phyloP scores from a whole-genome alignment of 2,797 vertebrate species.

The Balearica regulorum region DNA sequence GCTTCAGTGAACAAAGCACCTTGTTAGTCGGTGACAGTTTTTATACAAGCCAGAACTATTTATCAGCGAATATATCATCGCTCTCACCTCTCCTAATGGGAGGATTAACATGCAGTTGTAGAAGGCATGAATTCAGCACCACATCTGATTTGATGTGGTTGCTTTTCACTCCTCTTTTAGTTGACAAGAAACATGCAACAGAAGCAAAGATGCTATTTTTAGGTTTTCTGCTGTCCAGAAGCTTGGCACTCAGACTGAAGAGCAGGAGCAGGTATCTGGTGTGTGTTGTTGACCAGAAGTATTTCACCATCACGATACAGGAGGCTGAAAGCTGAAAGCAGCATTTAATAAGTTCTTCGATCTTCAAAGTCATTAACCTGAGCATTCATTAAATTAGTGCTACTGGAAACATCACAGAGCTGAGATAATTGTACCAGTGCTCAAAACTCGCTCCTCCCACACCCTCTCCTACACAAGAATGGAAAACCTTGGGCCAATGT shows the following conservation, averaged over 20 bases:
- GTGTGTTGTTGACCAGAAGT: neutral
- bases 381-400: conserved; percentile 11
- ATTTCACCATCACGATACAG: neutral
- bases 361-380: neutral
- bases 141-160: neutral
- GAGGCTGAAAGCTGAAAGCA: neutral
- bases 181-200: neutral
- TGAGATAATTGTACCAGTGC: neutral
- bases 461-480: neutral
- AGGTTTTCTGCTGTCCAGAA: neutral
- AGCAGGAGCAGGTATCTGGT: neutral
- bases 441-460: neutral
- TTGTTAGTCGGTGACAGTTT: neutral
- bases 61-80: neutral
- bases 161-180: neutral
- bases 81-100: conserved; percentile 5
- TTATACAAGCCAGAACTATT: neutral
- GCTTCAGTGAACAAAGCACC: neutral
- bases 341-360: neutral
- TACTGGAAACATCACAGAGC: conserved; percentile 8
- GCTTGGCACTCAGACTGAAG: neutral
- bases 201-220: neutral
- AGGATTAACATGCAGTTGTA: neutral
- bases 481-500: neutral
- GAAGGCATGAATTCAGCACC: neutral